Evolutionary conservation across 92 coral and sea anemone species (phyloP), one percentile per base, ranked within the genome.

Genomic region (Porites cylindrica): DNA sequence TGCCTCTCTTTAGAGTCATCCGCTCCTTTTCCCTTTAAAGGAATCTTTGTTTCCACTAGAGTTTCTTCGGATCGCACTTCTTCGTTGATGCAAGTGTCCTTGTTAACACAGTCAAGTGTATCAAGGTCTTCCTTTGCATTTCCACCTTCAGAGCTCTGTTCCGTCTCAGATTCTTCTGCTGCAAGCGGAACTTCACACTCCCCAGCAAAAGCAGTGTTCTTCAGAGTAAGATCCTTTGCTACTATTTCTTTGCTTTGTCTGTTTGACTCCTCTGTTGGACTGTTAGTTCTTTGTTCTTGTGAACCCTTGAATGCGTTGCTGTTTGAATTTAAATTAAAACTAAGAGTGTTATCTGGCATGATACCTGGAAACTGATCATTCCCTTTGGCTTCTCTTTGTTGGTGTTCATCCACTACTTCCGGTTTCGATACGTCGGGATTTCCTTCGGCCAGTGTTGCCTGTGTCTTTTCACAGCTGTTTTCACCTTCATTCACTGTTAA

Each of bases 1-100:
- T 63, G 82, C 19, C 73, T 51, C 87, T 73, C 88, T 51, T 72
- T 72, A 24, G 47, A 64, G 12, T 80, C 75, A 65, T 14, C 61
- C 13, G 17, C 7, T 65, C 73, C 63, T 43, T 50, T 74, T n/a
- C 51, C 50, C 60, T 77, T 84, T 84, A 18, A 19, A 51, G 1
- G 23, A 75, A 51, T 10, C 72, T 20, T 74, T 67, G 21, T 29
- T 51, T 73, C 51, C 51, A 38, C 10, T 38, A 38, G 47, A 63
- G 88, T 75, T 60, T 62, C 82, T 17, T 59, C 51, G 43, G 70
- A 19, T 74, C 51, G 21, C 64, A 38, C 14, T 62, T 0, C 19
- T 6, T 12, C 23, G 23, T 23, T 83, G 71, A 50, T 23, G 47
- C 21, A 24, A 60, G 74, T 60, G 29, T 77, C 60, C 75, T 72